Base-by-base conservation (phyloP, 2,113 vertebrate genomes). In the Rhombomys opimus region DNA sequence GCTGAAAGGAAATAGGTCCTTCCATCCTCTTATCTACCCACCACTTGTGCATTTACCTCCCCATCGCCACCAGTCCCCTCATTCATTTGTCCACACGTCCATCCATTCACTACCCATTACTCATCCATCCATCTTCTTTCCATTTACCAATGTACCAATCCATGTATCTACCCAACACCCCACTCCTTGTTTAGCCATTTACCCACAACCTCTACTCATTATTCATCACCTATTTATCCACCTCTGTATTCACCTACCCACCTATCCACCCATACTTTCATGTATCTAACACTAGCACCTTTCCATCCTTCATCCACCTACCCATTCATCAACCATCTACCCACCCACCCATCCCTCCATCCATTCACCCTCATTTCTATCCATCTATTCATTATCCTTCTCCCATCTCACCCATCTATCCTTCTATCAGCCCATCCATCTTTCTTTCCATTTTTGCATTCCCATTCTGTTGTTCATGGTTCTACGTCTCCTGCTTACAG, bases 31-130 rank as follows among this genome's bases (percentile, higher is more conserved):
- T 15, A 9, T 25, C 38, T 17, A 78, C 7, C 18, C 13, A 2
- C 65, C 35, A 52, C 5, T 22, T 20, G 4, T 17, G 27, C 41
- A 52, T 8, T 4, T 1, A 15, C 25, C 54, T 4, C 23, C 11
- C 77, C 4, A 63, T 9, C 14, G 8, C 18, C 11, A 67, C 5
- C 32, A 14, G 9, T 32, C n/a, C 80, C 5, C 6, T 14, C 18
- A 12, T 23, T 11, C 46, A 50, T 52, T 25, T 0, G 1, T 13
- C 17, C 61, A 4, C 8, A 7, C 14, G 9, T 3, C 35, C 9
- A 2, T 41, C 13, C 27, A 1, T 10, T 20, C 10, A 46, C 1
- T 7, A 20, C 1, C 0, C 38, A 2, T 27, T 1, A 10, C 4
- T 13, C 52, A 81, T 1, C 41, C 59, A 25, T 14, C 50, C 23